Evolutionary conservation across 2,888 invertebrate species (phyloP).

Genomic region (Strigamia maritima): DNA sequence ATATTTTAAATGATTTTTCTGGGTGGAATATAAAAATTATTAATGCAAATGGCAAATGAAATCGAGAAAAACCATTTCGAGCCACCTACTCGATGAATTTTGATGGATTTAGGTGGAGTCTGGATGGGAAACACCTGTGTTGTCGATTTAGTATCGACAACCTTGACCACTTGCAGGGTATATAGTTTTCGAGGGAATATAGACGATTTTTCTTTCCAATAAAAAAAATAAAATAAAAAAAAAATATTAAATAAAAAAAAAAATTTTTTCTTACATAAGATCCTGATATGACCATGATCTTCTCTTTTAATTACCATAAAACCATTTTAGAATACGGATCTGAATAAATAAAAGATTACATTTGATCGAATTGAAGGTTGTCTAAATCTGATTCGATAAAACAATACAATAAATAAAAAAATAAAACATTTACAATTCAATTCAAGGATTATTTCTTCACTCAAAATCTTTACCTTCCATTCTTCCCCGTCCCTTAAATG

Average conservation of each 20-base stretch:
- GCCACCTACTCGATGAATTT: neutral
- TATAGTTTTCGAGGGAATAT: neutral
- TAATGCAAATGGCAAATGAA: neutral
- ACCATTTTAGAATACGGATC: neutral
- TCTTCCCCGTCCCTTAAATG: neutral
- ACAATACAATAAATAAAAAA: neutral
- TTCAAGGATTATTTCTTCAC: neutral
- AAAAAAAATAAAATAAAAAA: no score
- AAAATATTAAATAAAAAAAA: neutral
- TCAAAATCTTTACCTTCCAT: neutral
- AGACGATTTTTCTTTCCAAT: neutral
- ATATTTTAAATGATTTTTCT: neutral
- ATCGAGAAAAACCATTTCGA: neutral
- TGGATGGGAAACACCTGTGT: constrained; percentile 15
- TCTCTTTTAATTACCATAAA: neutral
- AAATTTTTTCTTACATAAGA: neutral
- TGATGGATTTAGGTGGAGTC: constrained; percentile 18
- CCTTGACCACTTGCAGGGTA: neutral
- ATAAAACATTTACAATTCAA: neutral
- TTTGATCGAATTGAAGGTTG: neutral
- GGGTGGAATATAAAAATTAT: neutral
- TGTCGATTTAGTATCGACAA: neutral
- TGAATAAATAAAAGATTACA: neutral
- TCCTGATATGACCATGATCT: neutral
- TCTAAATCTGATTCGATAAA: neutral